Base-by-base conservation (phyloP, 2,797 vertebrate genomes). In the Catamblyrhynchus diadema region DNA sequence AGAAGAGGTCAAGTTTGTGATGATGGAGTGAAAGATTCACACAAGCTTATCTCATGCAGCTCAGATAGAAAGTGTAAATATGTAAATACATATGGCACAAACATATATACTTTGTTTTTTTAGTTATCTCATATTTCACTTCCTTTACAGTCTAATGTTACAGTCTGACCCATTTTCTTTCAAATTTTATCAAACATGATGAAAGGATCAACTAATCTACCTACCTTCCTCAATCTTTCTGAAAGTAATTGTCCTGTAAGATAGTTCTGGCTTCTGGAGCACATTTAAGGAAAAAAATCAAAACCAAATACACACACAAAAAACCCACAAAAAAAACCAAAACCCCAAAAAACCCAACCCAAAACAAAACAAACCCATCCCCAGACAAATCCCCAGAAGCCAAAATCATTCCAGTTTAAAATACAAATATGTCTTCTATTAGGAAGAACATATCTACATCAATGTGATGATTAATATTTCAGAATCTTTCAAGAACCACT, bases 311-410 rank as follows among this genome's bases (percentile, higher is more conserved):
- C 10, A 39, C 8, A 28, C 9, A 50, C 1, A 54, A 2, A 73
- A 75, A 15, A 3, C 2, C 2, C 15, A 33, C n/a, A 41, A 27
- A 65, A 22, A 57, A 35, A 64, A 42, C 13, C 41, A 33, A 72
- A 54, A 28, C 8, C 9, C 15, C 8, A 4, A 47, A 62, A 61
- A 44, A 4, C 2, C 21, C 37, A 45, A 17, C 0, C 2, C 10
- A 50, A 80, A 57, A 6, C 8, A 44, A 71, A 65, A 24, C 51
- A 81, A 60, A 20, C 0, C 4, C 4, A 5, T 14, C 45, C 12
- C 24, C 3, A 69, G 65, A 65, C 22, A 66, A 62, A 57, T 7
- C 3, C 10, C 8, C 30, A 13, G 24, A 71, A 82, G 30, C 5
- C n/a, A 42, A 48, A 86, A 61, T 7, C 45, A 42, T 65, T 73